Percentiles rank a stretch among this genome's conserved stretches.
Conservation (phyloP, 1,140 invertebrate genomes). For the Drosophila miranda region DNA sequence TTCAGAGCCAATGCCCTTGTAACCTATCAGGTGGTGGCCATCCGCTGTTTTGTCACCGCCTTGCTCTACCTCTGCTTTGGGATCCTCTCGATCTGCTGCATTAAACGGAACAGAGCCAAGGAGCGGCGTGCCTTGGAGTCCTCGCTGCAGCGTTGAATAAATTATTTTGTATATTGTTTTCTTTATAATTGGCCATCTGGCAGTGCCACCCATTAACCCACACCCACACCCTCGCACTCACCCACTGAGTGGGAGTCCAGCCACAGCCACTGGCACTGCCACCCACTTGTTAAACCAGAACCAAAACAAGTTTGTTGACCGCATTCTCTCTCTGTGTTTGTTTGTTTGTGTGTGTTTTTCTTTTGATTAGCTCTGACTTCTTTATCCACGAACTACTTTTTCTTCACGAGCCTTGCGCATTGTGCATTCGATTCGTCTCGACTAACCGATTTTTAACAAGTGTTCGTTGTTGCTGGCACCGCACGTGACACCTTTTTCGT, state of each 20-base stretch:
- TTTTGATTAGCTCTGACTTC: conserved; percentile 66
- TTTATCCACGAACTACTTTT: conserved; percentile 55
- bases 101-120: conserved; percentile 20
- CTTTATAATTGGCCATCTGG: no score
- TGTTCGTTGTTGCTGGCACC: conserved; percentile 33
- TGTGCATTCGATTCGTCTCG: conserved; percentile 70
- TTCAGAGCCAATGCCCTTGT: conserved; percentile 32
- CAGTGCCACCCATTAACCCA: no score
- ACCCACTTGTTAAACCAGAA: conserved; percentile 41
- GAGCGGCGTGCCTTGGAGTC: no score
- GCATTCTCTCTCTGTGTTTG: conserved; percentile 41
- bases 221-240: neutral
- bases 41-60: conserved; percentile 44
- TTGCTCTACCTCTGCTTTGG: conserved; percentile 26
- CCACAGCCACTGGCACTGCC: conserved; percentile 3
- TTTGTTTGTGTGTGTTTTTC: conserved; percentile 2
- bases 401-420: conserved; percentile 54
- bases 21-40: neutral
- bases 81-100: conserved; percentile 10
- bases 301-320: conserved; percentile 71
- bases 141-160: neutral
- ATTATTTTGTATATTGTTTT: conserved; percentile 3
- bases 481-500: conserved; percentile 72
- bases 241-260: conserved; percentile 19
- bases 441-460: conserved; percentile 64